phyloP scores from a whole-genome alignment of 2,888 invertebrate species.

The Eupithecia vulgata region DNA sequence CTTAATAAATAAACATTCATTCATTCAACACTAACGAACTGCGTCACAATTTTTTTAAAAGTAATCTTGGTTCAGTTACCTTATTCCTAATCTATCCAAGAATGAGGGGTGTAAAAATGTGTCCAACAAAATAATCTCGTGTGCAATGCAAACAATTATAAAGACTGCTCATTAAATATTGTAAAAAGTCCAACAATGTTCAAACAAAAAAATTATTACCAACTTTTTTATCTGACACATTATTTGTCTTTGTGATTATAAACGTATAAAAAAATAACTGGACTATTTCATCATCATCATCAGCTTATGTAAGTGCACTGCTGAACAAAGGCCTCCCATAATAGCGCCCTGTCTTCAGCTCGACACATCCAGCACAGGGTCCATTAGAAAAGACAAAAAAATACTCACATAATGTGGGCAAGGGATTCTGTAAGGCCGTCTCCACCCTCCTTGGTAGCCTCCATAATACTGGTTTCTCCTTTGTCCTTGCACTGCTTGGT shows the following conservation, averaged over 20 bases:
- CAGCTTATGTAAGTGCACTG: no score
- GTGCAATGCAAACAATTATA: not conserved
- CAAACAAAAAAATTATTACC: not conserved
- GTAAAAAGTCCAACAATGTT: not conserved
- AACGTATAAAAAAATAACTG: not conserved
- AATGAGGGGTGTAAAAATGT: not conserved
- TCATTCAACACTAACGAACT: no score
- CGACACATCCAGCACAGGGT: no score
- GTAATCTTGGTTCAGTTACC: no score
- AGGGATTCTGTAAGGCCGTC: conserved; percentile 38
- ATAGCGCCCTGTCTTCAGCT: no score
- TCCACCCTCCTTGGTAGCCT: conserved; percentile 26
- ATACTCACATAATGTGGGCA: conserved; percentile 56
- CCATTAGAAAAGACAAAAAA: not conserved
- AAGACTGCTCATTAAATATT: not conserved
- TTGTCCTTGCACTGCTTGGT: conserved; percentile 50
- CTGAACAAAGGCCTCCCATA: no score
- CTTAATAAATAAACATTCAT: no score
- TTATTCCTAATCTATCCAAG: not conserved
- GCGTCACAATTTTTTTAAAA: no score
- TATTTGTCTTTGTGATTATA: not conserved
- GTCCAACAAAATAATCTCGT: not conserved
- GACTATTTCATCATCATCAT: not conserved
- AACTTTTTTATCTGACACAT: not conserved
- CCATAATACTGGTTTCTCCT: conserved; percentile 48